Conservation (phyloP, 2,797 vertebrate species). For the Corythornis leucogaster region DNA sequence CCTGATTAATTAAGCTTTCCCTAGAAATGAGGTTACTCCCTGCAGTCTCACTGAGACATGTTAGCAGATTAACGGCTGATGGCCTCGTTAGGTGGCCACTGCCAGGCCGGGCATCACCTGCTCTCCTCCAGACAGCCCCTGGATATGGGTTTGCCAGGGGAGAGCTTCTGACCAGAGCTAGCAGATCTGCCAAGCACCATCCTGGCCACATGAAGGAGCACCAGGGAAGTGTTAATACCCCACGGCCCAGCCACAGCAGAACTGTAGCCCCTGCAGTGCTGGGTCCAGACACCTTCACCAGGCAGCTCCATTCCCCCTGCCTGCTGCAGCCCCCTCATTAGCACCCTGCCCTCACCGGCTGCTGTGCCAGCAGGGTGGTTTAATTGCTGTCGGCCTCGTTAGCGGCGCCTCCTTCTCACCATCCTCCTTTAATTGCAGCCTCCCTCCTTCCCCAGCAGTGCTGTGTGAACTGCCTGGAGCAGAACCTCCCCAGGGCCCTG, state of each 20-base stretch:
- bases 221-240: background rate
- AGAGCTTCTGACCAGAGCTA: background rate
- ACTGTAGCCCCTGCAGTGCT: background rate
- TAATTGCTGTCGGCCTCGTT: background rate
- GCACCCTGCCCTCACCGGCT: background rate
- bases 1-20: constrained; percentile 49
- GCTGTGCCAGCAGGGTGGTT: background rate
- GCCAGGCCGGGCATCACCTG: background rate
- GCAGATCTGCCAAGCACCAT: accelerated
- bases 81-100: background rate
- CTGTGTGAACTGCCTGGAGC: background rate
- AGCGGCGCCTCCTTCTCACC: background rate
- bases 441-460: background rate
- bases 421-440: background rate
- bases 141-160: accelerated
- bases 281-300: background rate
- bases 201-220: background rate
- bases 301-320: background rate
- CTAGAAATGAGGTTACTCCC: constrained; percentile 32
- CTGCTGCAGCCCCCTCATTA: background rate
- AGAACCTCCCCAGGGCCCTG: background rate
- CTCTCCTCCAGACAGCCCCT: background rate
- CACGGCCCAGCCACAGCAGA: background rate
- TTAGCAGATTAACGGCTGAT: background rate
- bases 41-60: constrained; percentile 11